Evolutionary conservation across 2,888 invertebrate species (phyloP), one percentile per base, ranked within the genome.

Genomic region (Ditula angustiorana): DNA sequence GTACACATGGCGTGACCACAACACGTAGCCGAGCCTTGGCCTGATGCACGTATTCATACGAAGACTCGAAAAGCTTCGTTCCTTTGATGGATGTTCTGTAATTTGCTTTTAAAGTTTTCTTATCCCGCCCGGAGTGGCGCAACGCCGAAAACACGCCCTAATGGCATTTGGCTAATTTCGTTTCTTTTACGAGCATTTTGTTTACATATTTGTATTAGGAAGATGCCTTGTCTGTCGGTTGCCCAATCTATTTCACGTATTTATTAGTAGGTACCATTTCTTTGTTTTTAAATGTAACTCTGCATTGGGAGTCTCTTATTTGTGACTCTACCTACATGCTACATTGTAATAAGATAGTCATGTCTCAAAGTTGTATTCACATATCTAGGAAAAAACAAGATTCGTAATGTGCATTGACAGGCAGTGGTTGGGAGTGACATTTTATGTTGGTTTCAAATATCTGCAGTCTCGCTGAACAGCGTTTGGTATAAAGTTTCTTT

Each of bases 161-260:
- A 77, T 72, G 71, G 74, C 67, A 69, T 68, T 76, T 65, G 76
- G 76, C 79, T 85, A 86, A 86, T 85, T 87, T 80, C 58, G 82
- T 80, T 81, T 76, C 73, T 77, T 86, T 86, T 81, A 84, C 81
- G 81, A 81, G 68, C 79, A 74, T 70, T 76, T 74, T 86, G 85
- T 87, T 87, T 88, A 86, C 81, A 80, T 82, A 83, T 81, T 82
- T 79, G 71, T 76, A 71, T 69, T 69, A 70, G 71, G 76, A 77
- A 74, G 81, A 81, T 79, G 73, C 75, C 72, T 75, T 70, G 78
- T 77, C 30, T 79, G 77, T 80, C 78, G 80, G 74, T 79, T 82
- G 83, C 80, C 81, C 82, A 80, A 81, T 79, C 72, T 71, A 68
- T 68, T 73, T 74, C 67, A 66, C 69, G 41, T 76, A 71, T 75